Evolutionary conservation across 2,113 vertebrate species (phyloP), one percentile per base, ranked within the genome.

Genomic region (Saimiri boliviensis): DNA sequence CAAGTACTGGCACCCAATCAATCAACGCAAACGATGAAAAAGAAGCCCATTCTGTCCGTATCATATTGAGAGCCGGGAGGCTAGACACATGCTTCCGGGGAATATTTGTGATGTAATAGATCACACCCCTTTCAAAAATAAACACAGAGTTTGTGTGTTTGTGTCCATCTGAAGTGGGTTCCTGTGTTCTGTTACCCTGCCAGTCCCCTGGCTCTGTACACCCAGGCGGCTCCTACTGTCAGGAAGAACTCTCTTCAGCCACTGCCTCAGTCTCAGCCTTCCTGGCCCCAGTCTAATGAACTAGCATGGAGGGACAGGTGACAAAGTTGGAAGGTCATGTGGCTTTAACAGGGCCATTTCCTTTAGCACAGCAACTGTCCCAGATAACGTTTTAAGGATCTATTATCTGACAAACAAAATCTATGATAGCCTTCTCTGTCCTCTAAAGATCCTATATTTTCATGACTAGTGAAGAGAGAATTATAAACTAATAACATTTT

Each of bases 311-410:
- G 70, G 49, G 71, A 81, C 2, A 3, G 45, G 49, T 86, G 56
- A 79, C 52, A n/a, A n/a, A 71, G 23, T 77, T 88, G 68, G 83
- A 86, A 94, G 90, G 80, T 71, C 42, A 86, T 17, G 37, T 14
- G 54, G 80, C 2, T 45, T 96, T 93, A 60, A 77, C 1, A 14
- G 81, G 35, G 84, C 30, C 71, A 81, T 73, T 81, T 93, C 81
- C 27, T 92, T 95, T 80, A 3, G n/a, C 77, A 54, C 70, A 93
- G 82, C 56, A 95, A 92, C 47, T 77, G 37, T 85, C 84, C 52
- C 32, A 92, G 87, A 66, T 79, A 91, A 92, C 37, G 40, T 47
- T 85, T 2, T 20, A 63, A 77, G 54, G 12, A 54, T 94, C 30
- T 79, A 37, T 94, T 42, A 71, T 66, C 30, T 58, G 58, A 73